phyloP scores from a whole-genome alignment of 1,140 invertebrate species.

The Drosophila athabasca region DNA sequence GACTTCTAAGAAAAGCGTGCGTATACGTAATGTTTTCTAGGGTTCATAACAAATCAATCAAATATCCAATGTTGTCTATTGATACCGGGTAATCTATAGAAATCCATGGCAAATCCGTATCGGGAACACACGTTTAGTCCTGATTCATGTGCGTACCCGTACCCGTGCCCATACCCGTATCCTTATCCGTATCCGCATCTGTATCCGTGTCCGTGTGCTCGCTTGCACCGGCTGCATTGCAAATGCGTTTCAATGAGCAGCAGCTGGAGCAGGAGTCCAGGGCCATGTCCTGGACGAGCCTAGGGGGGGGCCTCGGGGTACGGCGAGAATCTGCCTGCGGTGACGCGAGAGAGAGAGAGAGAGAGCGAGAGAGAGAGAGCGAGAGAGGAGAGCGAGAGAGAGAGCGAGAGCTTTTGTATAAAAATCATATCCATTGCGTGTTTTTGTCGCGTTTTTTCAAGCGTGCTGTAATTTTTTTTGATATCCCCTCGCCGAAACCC shows the following conservation, averaged over 20 bases:
- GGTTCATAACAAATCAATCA: too few species aligned
- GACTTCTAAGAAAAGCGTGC: too few species aligned
- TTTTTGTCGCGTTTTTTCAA: constrained; percentile 80
- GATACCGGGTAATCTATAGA: too few species aligned
- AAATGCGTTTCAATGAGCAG: constrained; percentile 72
- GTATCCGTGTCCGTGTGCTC: constrained; percentile 15
- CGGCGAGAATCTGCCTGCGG: too few species aligned
- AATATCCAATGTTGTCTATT: too few species aligned
- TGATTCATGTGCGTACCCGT: background rate
- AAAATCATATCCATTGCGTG: constrained; percentile 81
- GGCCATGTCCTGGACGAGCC: background rate
- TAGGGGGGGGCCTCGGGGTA: too few species aligned
- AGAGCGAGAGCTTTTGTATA: constrained; percentile 53
- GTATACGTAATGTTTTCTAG: too few species aligned
- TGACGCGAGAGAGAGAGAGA: constrained; percentile 7
- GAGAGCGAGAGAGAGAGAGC: background rate
- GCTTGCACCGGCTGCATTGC: constrained; percentile 39
- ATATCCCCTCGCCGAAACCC: constrained; percentile 35
- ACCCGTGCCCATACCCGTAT: background rate
- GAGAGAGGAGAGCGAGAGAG: constrained; percentile 11
- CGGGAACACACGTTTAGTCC: too few species aligned
- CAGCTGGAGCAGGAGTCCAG: constrained; percentile 29
- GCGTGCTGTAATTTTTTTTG: constrained; percentile 76
- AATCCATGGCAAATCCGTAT: too few species aligned
- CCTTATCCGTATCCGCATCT: too few species aligned